Percentiles rank a stretch among this genome's conserved stretches.
Conservation (phyloP, 2,888 invertebrate species). For the Periphyllus acericola region DNA sequence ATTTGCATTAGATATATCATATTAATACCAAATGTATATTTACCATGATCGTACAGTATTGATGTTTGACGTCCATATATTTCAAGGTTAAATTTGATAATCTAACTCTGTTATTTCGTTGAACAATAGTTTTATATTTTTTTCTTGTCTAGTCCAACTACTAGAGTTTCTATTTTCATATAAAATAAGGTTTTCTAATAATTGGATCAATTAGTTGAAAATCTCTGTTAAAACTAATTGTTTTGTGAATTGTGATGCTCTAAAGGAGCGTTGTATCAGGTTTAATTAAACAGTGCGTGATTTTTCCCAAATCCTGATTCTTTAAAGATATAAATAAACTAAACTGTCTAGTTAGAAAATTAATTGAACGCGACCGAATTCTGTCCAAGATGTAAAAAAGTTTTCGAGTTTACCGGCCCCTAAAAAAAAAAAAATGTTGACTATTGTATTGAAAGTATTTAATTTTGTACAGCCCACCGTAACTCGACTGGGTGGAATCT, state of each 20-base stretch:
- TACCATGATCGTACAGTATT: too few species aligned
- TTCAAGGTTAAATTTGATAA: too few species aligned
- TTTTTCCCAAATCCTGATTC: background rate
- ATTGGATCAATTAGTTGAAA: background rate
- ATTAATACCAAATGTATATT: too few species aligned
- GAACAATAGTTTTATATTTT: background rate
- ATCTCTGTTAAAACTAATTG: background rate
- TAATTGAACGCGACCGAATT: background rate
- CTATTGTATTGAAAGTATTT: too few species aligned
- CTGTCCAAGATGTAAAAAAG: too few species aligned
- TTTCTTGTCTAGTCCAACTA: background rate
- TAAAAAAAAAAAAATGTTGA: too few species aligned
- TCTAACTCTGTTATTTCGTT: too few species aligned
- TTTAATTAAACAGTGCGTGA: background rate
- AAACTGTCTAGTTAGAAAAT: background rate
- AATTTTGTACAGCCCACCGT: too few species aligned
- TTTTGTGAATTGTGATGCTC: too few species aligned
- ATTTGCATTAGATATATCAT: too few species aligned
- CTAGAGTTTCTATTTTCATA: background rate
- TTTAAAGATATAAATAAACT: background rate
- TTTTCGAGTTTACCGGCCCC: too few species aligned
- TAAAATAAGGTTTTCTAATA: background rate
- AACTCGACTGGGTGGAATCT: background rate
- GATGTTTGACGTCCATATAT: too few species aligned
- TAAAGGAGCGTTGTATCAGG: background rate